Base-by-base conservation (phyloP, 92 coral and sea anemone species). In the Actinernus sp. region DNA sequence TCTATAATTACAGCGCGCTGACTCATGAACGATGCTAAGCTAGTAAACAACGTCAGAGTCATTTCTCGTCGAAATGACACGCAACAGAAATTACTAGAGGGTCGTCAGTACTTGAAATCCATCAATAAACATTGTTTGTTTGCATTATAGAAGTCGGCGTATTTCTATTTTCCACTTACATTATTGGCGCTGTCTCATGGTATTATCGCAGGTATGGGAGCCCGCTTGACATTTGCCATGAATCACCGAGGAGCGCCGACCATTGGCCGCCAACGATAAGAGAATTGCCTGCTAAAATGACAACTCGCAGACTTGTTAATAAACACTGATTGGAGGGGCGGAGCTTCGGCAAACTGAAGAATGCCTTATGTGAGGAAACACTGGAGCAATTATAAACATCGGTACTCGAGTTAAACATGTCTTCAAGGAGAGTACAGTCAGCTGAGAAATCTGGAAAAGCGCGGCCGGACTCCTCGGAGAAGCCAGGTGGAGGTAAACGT, bases 291-390 rank as follows among this genome's bases (percentile, higher is more conserved):
- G 24, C 19, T 25, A 38, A 34, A 37, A 29, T 70, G 58, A 70
- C 78, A 46, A 6, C 20, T 66, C 41, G 62, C 49, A 70, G 31
- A 76, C 82, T 36, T 25, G 81, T 67, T 94, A 94, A 94, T 92
- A 74, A 89, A 73, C 46, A 75, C 77, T 94, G 98, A 94, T 94
- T 91, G 91, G 84, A 49, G 76, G 92, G 98, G 98, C 89, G 98
- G 98, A 76, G 98, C 98, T 78, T 68, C 63, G 62, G 48, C 63
- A 26, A 55, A 39, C 66, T 63, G 36, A 83, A 65, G 89, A 90
- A 86, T 86, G 89, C 55, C 29, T 38, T 55, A 65, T 28, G 54
- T 41, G 65, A 37, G 38, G 52, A 45, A 39, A 27, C 47, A 49
- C 29, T 37, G 0, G 48, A n/a, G n/a, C n/a, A n/a, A n/a, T n/a